These are phyloP conservation scores for Volucella bombylans DNA, from an alignment of 2,888 invertebrate species.

Conservation along the genomic window DNA sequence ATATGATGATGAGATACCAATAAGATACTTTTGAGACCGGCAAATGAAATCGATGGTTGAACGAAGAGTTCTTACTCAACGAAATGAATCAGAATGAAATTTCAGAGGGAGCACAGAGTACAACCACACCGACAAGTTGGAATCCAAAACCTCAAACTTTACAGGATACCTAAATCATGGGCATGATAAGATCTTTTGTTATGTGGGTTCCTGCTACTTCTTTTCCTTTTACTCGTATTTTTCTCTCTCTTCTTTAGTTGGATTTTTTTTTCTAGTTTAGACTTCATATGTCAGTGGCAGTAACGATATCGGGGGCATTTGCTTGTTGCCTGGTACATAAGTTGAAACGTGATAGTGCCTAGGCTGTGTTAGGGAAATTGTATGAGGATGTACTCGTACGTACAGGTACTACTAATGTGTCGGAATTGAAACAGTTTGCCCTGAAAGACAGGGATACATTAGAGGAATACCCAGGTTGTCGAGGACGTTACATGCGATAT, in stretches of 20 bases:
- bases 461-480: background rate
- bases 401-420: constrained; percentile 5
- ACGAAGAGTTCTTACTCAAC: background rate
- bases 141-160: constrained; percentile 58
- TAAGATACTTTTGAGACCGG: constrained; percentile 53
- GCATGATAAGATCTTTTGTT: constrained; percentile 70
- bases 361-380: constrained; percentile 40
- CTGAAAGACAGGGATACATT: constrained; percentile 1
- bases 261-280: constrained; percentile 6
- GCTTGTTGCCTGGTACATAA: constrained; percentile 43
- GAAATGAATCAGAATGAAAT: constrained; percentile 59
- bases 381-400: constrained; percentile 12
- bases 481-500: background rate
- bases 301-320: constrained; percentile 50
- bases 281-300: constrained; percentile 68
- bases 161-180: constrained; percentile 72
- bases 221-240: constrained; percentile 21
- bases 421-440: constrained; percentile 48
- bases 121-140: background rate
- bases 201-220: constrained; percentile 46
- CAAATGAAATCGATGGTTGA: constrained; percentile 56
- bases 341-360: constrained; percentile 57
- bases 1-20: constrained; percentile 72
- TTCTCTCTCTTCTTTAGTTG: background rate
- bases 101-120: constrained; percentile 1